Evolutionary conservation across 1,140 invertebrate species (phyloP).

Genomic region (Hypothenemus hampei): DNA sequence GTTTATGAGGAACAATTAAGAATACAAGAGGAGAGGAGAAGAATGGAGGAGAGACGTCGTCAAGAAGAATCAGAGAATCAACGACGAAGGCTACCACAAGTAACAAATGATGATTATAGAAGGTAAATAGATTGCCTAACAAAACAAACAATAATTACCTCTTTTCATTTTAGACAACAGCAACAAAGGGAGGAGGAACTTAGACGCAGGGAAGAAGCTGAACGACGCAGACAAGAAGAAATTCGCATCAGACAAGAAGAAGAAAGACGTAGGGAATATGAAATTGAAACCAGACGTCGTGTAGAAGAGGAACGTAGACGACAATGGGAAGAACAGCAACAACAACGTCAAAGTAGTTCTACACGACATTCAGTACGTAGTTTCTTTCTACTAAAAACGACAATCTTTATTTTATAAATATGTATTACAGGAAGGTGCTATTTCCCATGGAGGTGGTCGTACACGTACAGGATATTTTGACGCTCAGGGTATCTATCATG

Average conservation of each 20-base stretch:
- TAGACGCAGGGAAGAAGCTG: slow-evolving; percentile 7
- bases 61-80: background rate
- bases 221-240: slow-evolving; percentile 11
- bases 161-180: background rate
- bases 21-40: slow-evolving; percentile 12
- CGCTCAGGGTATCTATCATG: slow-evolving; percentile 21
- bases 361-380: too few relatives aligned
- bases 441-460: background rate
- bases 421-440: too few relatives aligned
- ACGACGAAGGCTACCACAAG: background rate
- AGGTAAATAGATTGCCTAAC: background rate
- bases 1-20: slow-evolving; percentile 14
- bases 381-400: too few relatives aligned
- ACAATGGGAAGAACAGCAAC: slow-evolving; percentile 7
- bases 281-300: slow-evolving; percentile 5
- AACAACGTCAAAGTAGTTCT: slow-evolving; percentile 5
- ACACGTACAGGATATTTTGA: slow-evolving; percentile 24
- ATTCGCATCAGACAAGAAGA: slow-evolving; percentile 10
- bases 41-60: background rate
- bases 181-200: slow-evolving; percentile 14
- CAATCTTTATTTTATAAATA: too few relatives aligned
- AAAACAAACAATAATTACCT: background rate
- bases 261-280: slow-evolving; percentile 17
- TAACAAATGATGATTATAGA: background rate
- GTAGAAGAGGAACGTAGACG: slow-evolving; percentile 19